Evolutionary conservation across 2,888 invertebrate genomes (phyloP), one percentile per base, ranked within the genome.

Genomic region (Pardosa pseudoannulata): DNA sequence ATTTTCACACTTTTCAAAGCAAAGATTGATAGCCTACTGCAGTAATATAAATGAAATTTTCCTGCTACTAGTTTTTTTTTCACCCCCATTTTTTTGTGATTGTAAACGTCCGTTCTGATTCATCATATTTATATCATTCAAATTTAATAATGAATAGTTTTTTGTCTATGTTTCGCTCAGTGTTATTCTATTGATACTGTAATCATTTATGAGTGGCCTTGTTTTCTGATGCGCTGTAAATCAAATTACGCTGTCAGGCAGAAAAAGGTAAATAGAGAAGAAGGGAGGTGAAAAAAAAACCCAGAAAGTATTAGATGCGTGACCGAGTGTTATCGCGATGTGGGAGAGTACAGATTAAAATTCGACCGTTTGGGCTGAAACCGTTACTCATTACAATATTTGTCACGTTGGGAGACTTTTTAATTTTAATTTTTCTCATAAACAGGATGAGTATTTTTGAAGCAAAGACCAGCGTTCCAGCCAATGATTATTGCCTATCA

Each of bases 181-280:
- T 46, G 41, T 46, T n/a, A 46, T 5, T 46, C 41, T 16, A 46
- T 46, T 46, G 9, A 46, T 46, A 46, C 41, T 2, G 41, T 46
- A 46, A 46, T 46, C 41, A 13, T 46, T 46, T 46, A 1, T 46
- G 41, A 46, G 16, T 2, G 9, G 9, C 41, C 9, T 46, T 46
- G 41, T 46, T 46, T 46, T 46, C 41, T 46, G 16, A 2, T 46
- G 6, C 16, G 41, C 41, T 9, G 41, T 46, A 46, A 13, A 46
- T 46, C 41, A 46, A 46, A 46, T 46, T 46, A 46, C 41, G 41
- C 41, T 46, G 41, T 46, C 41, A 46, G 16, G 41, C 41, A 46
- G 41, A 46, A 46, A 46, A 46, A 46, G 41, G 41, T 46, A n/a
- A 46, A n/a, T 9, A n/a, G 13, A 46, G 16, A 16, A 46, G 41